Evolutionary conservation across 1,140 invertebrate genomes (phyloP).

Genomic region (Bombus soroeensis): DNA sequence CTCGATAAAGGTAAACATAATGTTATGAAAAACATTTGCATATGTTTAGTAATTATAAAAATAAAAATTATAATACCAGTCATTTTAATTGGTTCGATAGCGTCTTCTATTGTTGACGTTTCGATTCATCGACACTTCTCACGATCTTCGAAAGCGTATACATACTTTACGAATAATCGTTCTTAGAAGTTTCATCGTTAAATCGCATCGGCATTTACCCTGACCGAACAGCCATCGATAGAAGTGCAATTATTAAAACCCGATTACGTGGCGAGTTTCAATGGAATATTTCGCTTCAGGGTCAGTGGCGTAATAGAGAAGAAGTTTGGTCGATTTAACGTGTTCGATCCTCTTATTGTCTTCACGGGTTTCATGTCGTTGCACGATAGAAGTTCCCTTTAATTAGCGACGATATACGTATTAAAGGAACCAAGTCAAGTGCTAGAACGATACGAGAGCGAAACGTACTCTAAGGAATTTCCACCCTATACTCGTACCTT

Average conservation of each 20-base stretch:
- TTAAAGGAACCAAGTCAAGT: background rate
- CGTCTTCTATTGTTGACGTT: background rate
- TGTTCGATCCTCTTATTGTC: conserved; percentile 51
- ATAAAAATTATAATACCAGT: background rate
- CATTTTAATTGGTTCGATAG: background rate
- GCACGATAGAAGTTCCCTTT: conserved; percentile 40
- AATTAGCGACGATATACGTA: conserved; percentile 28
- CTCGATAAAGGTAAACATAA: background rate
- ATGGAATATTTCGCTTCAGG: conserved; percentile 47
- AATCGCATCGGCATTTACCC: background rate
- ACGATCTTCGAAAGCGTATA: background rate
- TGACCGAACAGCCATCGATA: background rate
- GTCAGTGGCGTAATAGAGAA: conserved; percentile 44
- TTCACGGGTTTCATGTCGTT: conserved; percentile 41
- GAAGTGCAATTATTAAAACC: conserved; percentile 40
- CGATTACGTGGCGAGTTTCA: conserved; percentile 37
- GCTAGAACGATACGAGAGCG: background rate
- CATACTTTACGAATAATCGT: background rate
- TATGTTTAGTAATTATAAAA: background rate
- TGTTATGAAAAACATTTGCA: background rate
- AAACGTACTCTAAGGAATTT: conserved; percentile 22
- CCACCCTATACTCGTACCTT: conserved; percentile 3
- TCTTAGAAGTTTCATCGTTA: conserved; percentile 5
- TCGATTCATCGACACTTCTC: background rate
- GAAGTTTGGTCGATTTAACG: conserved; percentile 62